A percentile compares a stretch with the other conserved stretches of the same genome.
Evolutionary conservation across 2,797 vertebrate species (phyloP).

Genomic region (Malurus leucopterus): DNA sequence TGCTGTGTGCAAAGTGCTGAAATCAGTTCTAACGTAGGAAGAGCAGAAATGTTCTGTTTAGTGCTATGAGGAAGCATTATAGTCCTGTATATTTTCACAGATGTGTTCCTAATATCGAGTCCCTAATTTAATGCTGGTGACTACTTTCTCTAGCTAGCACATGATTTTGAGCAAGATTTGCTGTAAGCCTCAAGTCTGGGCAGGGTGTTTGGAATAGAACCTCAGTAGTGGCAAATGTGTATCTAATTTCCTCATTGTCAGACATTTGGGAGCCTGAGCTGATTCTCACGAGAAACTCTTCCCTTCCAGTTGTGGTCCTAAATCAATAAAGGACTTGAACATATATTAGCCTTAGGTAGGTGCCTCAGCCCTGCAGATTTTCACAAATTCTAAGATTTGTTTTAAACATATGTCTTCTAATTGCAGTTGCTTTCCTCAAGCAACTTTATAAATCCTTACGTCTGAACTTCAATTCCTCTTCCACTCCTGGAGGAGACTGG

Average conservation of each 20-base stretch:
- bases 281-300: background rate
- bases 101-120: background rate
- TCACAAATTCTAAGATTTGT: background rate
- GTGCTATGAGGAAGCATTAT: background rate
- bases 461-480: background rate
- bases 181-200: background rate
- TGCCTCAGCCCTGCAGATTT: background rate
- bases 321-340: background rate
- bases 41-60: background rate
- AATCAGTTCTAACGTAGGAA: rapidly evolving
- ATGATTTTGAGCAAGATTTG: background rate
- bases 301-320: background rate
- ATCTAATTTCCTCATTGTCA: background rate
- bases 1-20: background rate
- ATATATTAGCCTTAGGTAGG: background rate
- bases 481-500: background rate
- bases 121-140: background rate
- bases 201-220: background rate
- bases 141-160: background rate
- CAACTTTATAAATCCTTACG: background rate
- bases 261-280: background rate
- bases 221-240: background rate
- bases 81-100: background rate
- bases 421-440: constrained; percentile 3
- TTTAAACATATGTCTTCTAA: background rate